phyloP scores from a whole-genome alignment of 2,888 invertebrate genomes.

The Pelosia muscerda region DNA sequence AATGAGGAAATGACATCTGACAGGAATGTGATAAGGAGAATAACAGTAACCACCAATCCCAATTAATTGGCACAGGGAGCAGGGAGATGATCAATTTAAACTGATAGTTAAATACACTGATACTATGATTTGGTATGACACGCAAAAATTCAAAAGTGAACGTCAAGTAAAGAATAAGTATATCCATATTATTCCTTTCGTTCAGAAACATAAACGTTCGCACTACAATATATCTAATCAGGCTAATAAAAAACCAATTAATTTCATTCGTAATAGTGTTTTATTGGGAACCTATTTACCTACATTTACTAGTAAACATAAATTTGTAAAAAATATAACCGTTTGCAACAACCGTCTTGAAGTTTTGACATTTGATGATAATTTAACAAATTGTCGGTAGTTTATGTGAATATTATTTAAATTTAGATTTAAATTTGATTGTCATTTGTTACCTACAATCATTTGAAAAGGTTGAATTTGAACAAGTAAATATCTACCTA shows the following conservation, averaged over 20 bases:
- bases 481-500: too few relatives aligned
- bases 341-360: constrained; percentile 1
- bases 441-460: too few relatives aligned
- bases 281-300: constrained; percentile 54
- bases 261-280: constrained; percentile 45
- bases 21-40: too few relatives aligned
- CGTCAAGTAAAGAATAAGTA: neutral
- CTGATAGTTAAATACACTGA: too few relatives aligned
- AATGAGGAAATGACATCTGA: too few relatives aligned
- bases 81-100: too few relatives aligned
- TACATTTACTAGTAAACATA: constrained; percentile 34
- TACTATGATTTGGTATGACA: too few relatives aligned
- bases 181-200: constrained; percentile 47
- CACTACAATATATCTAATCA: constrained; percentile 65
- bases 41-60: too few relatives aligned
- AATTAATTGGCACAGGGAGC: too few relatives aligned
- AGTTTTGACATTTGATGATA: neutral
- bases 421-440: neutral
- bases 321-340: constrained; percentile 11
- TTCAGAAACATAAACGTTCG: constrained; percentile 54
- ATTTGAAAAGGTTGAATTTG: too few relatives aligned
- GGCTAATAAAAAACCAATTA: constrained; percentile 62
- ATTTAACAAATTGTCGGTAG: neutral
- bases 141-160: constrained; percentile 11
- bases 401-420: neutral